Conservation (phyloP, 2,113 vertebrate species). For the Aplodontia rufa region DNA sequence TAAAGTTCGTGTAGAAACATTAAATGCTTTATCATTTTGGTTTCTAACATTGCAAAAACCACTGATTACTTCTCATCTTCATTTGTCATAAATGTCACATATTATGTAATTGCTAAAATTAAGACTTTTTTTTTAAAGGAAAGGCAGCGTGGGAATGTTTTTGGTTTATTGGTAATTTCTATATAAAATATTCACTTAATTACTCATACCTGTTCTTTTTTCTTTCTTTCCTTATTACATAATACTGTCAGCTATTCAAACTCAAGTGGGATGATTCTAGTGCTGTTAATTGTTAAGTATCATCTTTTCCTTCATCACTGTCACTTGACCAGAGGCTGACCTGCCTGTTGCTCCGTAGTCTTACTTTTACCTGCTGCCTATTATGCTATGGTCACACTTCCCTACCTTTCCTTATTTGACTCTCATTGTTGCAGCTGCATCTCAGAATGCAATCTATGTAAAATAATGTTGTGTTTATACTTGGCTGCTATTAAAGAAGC, state of each 20-base stretch:
- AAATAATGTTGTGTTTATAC: not conserved
- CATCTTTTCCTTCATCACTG: not conserved
- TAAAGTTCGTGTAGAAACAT: constrained; percentile 28
- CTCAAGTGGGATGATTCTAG: constrained; percentile 23
- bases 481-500: constrained; percentile 12
- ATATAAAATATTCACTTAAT: constrained; percentile 40
- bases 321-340: not conserved
- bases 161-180: constrained; percentile 45
- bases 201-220: not conserved
- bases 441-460: not conserved
- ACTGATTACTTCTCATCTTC: constrained; percentile 21
- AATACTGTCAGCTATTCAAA: constrained; percentile 49
- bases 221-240: constrained; percentile 43
- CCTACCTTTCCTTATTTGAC: not conserved
- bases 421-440: not conserved
- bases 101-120: constrained; percentile 68
- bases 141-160: not conserved
- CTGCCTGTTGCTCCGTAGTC: not conserved
- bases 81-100: constrained; percentile 32
- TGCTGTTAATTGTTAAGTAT: not conserved
- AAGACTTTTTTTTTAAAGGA: constrained; percentile 43
- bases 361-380: not conserved
- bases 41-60: constrained; percentile 41
- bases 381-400: not conserved
- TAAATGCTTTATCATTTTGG: constrained; percentile 20